Base-by-base conservation (phyloP, 1,140 invertebrate species). In the Anoplolepis gracilipes region DNA sequence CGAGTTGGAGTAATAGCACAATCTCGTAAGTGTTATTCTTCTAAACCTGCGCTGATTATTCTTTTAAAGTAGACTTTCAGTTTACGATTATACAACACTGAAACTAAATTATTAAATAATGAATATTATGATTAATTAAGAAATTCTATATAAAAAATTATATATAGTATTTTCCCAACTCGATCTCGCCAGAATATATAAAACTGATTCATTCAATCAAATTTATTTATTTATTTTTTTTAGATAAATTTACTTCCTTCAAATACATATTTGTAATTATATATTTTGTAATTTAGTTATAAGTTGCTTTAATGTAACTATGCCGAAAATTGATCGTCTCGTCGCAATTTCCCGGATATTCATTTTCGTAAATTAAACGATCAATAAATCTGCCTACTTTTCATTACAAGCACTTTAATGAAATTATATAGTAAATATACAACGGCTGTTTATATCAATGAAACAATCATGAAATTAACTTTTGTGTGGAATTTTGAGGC, bases 291-390 rank as follows among this genome's bases (percentile, higher is more conserved):
- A n/a, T 59, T 76, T 22, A 19, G 19, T 11, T 61, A 11, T 16
- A 33, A n/a, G 22, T 6, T 19, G 53, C 13, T 75, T 77, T 10
- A 28, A 28, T n/a, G 11, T 36, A 19, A 22, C n/a, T 33, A 61
- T 33, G 16, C 22, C 36, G 36, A 36, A 61, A 39, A 25, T 42
- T 62, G 53, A 59, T 19, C 22, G 69, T 53, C 22, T 55, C 69
- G 13, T 62, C 73, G 16, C 55, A 62, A 62, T 49, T 42, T 30
- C 36, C 25, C 30, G n/a, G n/a, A 25, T 42, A 19, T 8, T 25
- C 25, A 62, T 77, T 64, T 11, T 49, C 11, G 57, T 46, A 59
- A 77, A 77, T 30, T 77, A 64, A 57, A 76, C 57, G 39, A 30
- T 77, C 75, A 7, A 77, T 77, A 77, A 62, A 49, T 65, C 39